These are phyloP conservation scores for Xanthorhoe spadicearia DNA, from an alignment of 2,888 invertebrate species.

Conservation along the genomic window DNA sequence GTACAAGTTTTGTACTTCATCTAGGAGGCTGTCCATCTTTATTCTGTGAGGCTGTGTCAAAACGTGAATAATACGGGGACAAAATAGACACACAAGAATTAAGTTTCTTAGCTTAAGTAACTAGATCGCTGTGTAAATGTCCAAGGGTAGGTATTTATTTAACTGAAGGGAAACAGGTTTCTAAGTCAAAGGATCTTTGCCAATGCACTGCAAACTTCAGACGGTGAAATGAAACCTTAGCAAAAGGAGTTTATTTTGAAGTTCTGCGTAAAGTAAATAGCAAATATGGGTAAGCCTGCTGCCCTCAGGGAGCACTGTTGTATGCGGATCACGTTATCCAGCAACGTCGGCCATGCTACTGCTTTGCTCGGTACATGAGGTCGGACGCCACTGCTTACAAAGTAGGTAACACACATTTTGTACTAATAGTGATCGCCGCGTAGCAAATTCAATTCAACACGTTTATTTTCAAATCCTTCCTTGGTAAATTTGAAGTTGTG, in stretches of 20 bases:
- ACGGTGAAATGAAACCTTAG: neutral
- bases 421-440: neutral
- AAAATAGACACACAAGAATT: too few species aligned
- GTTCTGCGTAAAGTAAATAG: conserved; percentile 46
- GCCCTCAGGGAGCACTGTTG: conserved; percentile 59
- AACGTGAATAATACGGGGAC: too few species aligned
- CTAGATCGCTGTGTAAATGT: too few species aligned
- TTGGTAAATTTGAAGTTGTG: too few species aligned
- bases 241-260: neutral
- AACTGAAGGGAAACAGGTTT: too few species aligned
- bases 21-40: too few species aligned
- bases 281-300: conserved; percentile 70
- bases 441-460: neutral
- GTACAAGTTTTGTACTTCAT: too few species aligned
- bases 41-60: too few species aligned
- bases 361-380: conserved; percentile 11
- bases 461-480: neutral
- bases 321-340: conserved; percentile 72
- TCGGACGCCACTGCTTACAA: conserved; percentile 2
- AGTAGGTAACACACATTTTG: neutral
- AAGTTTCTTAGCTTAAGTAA: too few species aligned
- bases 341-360: conserved; percentile 59
- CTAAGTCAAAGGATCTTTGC: too few species aligned
- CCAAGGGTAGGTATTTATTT: too few species aligned
- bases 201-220: neutral